phyloP scores from a whole-genome alignment of 2,888 invertebrate species.

The Leptinotarsa peninsularis region DNA sequence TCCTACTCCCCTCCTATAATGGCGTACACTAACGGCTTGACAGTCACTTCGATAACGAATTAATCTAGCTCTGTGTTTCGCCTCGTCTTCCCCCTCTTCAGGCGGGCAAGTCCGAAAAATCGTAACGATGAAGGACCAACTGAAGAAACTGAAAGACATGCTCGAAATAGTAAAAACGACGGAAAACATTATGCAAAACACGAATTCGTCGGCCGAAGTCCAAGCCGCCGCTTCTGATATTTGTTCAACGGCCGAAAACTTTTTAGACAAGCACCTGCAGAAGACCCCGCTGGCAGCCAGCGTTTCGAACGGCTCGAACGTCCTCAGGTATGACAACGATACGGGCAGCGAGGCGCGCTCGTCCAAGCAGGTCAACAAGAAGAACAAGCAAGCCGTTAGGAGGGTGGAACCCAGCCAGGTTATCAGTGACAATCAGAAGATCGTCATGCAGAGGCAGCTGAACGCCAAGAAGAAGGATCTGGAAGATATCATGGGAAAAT shows the following conservation, averaged over 20 bases:
- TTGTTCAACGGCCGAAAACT: constrained; percentile 60
- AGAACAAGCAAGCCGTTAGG: constrained; percentile 38
- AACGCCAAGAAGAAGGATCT: constrained; percentile 75
- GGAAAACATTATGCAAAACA: constrained; percentile 54
- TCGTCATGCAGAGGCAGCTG: constrained; percentile 71
- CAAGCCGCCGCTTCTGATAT: constrained; percentile 54
- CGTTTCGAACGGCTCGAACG: constrained; percentile 43
- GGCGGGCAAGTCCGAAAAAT: constrained; percentile 62
- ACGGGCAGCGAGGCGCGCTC: constrained; percentile 53
- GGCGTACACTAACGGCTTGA: background rate
- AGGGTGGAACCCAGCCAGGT: constrained; percentile 43
- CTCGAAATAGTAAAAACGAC: constrained; percentile 63
- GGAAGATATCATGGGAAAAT: constrained; percentile 76
- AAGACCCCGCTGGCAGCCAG: constrained; percentile 1
- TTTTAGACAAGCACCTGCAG: constrained; percentile 56
- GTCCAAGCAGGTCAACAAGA: constrained; percentile 62
- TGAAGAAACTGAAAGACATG: constrained; percentile 65
- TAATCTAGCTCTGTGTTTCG: background rate
- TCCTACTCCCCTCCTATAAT: too few species aligned
- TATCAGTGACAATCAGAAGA: constrained; percentile 66
- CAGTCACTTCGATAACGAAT: background rate
- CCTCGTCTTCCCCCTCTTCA: constrained; percentile 26
- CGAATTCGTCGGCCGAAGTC: constrained; percentile 51
- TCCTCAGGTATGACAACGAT: constrained; percentile 51
- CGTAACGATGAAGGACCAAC: constrained; percentile 64